Conservation (phyloP, 1,140 invertebrate genomes). For the Solenopsis fugax region DNA sequence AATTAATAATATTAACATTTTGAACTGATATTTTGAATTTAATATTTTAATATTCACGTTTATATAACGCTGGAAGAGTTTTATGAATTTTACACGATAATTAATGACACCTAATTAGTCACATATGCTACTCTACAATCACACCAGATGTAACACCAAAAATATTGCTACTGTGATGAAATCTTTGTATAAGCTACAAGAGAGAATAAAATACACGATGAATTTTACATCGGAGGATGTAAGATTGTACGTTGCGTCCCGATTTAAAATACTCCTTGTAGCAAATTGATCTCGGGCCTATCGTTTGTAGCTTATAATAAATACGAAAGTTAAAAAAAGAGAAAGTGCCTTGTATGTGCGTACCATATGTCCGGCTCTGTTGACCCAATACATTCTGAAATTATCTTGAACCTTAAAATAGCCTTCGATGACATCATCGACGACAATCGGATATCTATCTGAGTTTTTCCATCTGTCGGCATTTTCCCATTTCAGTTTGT, state of each 20-base stretch:
- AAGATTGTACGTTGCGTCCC: not conserved
- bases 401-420: conserved; percentile 90
- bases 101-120: not conserved
- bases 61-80: not conserved
- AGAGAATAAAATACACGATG: not conserved
- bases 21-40: not conserved
- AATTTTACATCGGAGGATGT: not conserved
- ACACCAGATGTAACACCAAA: not conserved
- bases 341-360: conserved; percentile 71
- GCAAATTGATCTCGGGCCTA: not conserved
- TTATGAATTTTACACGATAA: not conserved
- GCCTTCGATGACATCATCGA: conserved; percentile 88
- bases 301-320: conserved; percentile 13
- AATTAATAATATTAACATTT: not conserved
- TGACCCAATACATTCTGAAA: conserved; percentile 92
- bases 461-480: conserved; percentile 87
- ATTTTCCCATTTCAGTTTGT: conserved; percentile 89
- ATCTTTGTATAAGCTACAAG: conserved; percentile 5
- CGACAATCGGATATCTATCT: conserved; percentile 87
- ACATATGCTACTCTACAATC: not conserved
- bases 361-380: conserved; percentile 91
- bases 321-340: conserved; percentile 21
- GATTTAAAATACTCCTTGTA: conserved; percentile 3
- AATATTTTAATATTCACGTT: not conserved
- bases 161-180: not conserved